Base-by-base conservation (phyloP, 2,888 invertebrate species). In the Crepidodera aurea region DNA sequence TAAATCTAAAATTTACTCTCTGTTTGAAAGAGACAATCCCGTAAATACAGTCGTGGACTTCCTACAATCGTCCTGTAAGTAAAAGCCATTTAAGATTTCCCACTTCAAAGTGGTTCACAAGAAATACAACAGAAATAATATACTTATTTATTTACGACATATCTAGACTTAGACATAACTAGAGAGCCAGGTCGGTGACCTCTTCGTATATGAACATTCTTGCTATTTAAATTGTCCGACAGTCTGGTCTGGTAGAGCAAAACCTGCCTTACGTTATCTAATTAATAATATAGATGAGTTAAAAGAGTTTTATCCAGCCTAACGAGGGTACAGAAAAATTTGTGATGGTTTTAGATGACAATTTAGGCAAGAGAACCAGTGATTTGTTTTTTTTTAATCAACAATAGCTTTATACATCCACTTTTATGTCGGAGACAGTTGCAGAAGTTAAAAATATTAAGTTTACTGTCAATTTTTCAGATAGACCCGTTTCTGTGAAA, bases 81-180 rank as follows among this genome's bases (percentile, higher is more conserved):
- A 16, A 40, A 22, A 40, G 16, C 40, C 13, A 39, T 39, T 15
- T 27, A 48, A 25, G 22, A 19, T 22, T 51, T 51, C 22, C 40
- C 18, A 29, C 18, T 57, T 50, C 25, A 48, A 57, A 48, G 25
- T 57, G 37, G 57, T 48, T 57, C 48, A 37, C 60, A 53, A 54
- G 58, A 54, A 61, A 58, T 61, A 53, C 53, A 53, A 61, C 58
- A 62, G 69, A 60, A 64, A 66, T 69, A 67, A 67, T 69, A 68
- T 61, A 68, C 68, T 72, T 71, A 70, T 69, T 67, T 69, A 69
- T 71, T 69, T 71, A 69, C 68, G 70, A 71, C 73, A 72, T 69
- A 72, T 71, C 72, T 71, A 73, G 71, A 72, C 70, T 67, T 69
- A 68, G 67, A 62, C 64, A 62, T 62, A 48, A 62, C 64, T 57